Evolutionary conservation across 2,113 vertebrate genomes (phyloP).

Genomic region (Vireo altiloquus): DNA sequence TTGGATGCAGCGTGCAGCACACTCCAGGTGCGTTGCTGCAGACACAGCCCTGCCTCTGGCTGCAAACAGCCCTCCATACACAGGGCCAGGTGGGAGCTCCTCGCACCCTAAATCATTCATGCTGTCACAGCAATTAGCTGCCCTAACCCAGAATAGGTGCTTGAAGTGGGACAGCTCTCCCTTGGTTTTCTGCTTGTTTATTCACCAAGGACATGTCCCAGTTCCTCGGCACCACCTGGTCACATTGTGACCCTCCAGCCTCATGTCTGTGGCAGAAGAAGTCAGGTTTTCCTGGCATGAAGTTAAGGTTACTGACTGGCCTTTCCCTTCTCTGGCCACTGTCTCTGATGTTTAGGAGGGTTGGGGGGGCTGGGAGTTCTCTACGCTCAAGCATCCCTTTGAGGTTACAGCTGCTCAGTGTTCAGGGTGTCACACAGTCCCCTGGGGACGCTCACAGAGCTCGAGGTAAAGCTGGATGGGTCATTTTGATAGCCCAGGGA

Average conservation of each 20-base stretch:
- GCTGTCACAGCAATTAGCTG: not conserved
- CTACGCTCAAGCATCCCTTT: not conserved
- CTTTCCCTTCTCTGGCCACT: not conserved
- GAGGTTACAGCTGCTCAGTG: not conserved
- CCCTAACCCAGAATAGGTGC: not conserved
- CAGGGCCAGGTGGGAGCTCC: not conserved
- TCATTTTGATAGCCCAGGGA: not conserved
- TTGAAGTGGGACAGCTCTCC: not conserved
- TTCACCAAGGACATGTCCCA: not conserved
- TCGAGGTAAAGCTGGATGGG: not conserved
- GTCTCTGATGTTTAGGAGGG: not conserved
- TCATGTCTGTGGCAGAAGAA: not conserved
- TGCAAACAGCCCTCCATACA: not conserved
- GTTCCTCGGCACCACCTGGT: not conserved
- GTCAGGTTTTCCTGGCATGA: not conserved
- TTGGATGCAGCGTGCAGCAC: not conserved
- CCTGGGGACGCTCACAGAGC: not conserved
- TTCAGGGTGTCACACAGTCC: not conserved
- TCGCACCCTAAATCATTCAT: not conserved
- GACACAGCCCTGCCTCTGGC: not conserved
- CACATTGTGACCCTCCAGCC: not conserved
- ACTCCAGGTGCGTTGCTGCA: not conserved
- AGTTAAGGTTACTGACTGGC: not conserved
- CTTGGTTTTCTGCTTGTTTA: not conserved
- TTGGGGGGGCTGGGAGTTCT: not conserved